phyloP scores from a whole-genome alignment of 2,797 vertebrate species.

The Helicolenus hilgendorfi region DNA sequence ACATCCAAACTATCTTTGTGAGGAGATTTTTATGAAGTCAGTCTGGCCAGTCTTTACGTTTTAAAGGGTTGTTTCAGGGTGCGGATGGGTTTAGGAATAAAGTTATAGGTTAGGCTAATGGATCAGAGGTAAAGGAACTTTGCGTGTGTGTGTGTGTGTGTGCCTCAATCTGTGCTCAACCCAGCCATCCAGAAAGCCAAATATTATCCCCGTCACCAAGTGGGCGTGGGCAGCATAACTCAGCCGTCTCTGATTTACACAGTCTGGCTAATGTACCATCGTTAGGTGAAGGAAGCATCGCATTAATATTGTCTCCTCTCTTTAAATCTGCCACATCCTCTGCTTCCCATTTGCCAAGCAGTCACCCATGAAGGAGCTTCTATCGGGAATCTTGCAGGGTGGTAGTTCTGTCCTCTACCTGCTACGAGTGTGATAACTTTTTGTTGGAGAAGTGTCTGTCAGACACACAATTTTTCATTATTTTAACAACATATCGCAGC shows the following conservation, averaged over 20 bases:
- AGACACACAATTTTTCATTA: neutral
- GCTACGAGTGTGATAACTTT: neutral
- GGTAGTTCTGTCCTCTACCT: neutral
- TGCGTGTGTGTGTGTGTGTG: neutral
- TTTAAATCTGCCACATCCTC: conserved; percentile 49
- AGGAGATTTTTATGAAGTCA: neutral
- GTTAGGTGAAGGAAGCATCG: conserved; percentile 39
- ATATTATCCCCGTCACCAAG: conserved; percentile 49
- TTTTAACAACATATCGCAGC: neutral
- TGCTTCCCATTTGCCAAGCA: conserved; percentile 20
- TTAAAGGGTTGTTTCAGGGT: neutral
- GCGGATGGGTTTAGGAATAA: neutral
- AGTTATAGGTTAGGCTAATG: neutral
- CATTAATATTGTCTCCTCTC: conserved; percentile 64
- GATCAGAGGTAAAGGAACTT: neutral
- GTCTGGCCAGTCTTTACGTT: neutral
- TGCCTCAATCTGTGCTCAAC: neutral
- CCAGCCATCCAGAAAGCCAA: conserved; percentile 52
- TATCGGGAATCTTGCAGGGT: neutral
- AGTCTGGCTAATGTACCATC: conserved; percentile 41
- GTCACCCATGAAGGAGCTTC: conserved; percentile 63
- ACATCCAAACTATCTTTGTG: neutral
- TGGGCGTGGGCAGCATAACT: conserved; percentile 40
- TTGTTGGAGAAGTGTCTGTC: neutral
- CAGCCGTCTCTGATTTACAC: conserved; percentile 60